Evolutionary conservation across 2,888 invertebrate genomes (phyloP).

Genomic region (Drosophila birchii): DNA sequence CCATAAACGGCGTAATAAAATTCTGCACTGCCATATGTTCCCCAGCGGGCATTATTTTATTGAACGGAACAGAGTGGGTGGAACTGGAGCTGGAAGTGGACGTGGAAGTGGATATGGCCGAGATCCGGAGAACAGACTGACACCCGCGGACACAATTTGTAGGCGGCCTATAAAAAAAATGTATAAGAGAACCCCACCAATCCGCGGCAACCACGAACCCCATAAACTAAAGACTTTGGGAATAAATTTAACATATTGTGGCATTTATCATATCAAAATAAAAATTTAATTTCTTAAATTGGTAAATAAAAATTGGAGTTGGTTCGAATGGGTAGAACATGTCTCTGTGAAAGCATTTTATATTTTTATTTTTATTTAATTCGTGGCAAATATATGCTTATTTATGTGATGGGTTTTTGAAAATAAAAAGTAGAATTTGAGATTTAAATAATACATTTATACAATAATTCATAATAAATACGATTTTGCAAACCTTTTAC

Average conservation of each 20-base stretch:
- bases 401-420: neutral
- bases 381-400: too few species aligned
- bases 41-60: constrained; percentile 81
- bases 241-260: constrained; percentile 76
- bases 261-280: constrained; percentile 71
- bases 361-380: constrained; percentile 12
- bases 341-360: neutral
- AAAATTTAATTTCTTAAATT: constrained; percentile 72
- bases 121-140: constrained; percentile 41
- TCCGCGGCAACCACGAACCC: constrained; percentile 24
- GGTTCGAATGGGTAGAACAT: neutral
- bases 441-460: too few species aligned
- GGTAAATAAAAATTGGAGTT: constrained; percentile 53
- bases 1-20: constrained; percentile 80
- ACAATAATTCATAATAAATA: too few species aligned
- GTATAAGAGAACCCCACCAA: constrained; percentile 12
- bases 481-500: too few species aligned
- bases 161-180: constrained; percentile 44
- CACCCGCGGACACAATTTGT: constrained; percentile 60
- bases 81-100: constrained; percentile 22
- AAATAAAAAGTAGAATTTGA: too few species aligned
- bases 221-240: constrained; percentile 79
- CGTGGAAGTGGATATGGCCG: constrained; percentile 25
- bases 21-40: constrained; percentile 81
- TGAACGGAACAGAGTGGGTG: constrained; percentile 55